Base-by-base conservation (phyloP, 2,113 vertebrate species). In the Odontesthes bonariensis region DNA sequence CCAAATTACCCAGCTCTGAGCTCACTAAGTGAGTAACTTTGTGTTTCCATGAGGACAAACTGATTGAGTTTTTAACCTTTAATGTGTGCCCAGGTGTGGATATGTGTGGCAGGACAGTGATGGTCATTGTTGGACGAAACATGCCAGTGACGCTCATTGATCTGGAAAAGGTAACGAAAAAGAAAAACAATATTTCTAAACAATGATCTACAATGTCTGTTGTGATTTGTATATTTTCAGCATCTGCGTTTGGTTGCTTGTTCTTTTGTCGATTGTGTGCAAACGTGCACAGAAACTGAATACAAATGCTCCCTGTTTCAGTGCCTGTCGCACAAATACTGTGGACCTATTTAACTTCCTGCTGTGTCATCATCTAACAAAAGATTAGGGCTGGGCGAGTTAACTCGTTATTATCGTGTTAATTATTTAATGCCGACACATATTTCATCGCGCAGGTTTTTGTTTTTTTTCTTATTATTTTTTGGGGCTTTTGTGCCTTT, bases 111-210 rank as follows among this genome's bases (percentile, higher is more conserved):
- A 92, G 96, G 70, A 98, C 97, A 0, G 96, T 99, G 78, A 96
- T 99, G 95, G 96, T 98, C 32, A 89, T 99, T 2, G 97, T 99
- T 13, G 98, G 98, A 87, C 95, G 98, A 84, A 99, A 99, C 88
- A 98, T 99, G 82, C 98, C 98, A 0, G 96, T 99, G 19, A 96
- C 96, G 0, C 69, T 98, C 33, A 98, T 99, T 74, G 98, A 99
- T 80, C 92, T 98, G 75, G 98, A 99, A 83, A 99, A 99, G 96
- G 98, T 99, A 92, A 91, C 1, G 44, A 38, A 38, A 42, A 27
- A 27, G 27, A 27, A 27, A 27, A 27, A 1, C 2, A 3, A 3
- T 27, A 27, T 27, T 27, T 27, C 27, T 2, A 27, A 27, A 27
- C 27, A 2, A 27, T 27, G 27, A 27, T 27, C 27, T 27, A 27